Evolutionary conservation across 2,797 vertebrate species (phyloP).

Genomic region (Champsocephalus esox): DNA sequence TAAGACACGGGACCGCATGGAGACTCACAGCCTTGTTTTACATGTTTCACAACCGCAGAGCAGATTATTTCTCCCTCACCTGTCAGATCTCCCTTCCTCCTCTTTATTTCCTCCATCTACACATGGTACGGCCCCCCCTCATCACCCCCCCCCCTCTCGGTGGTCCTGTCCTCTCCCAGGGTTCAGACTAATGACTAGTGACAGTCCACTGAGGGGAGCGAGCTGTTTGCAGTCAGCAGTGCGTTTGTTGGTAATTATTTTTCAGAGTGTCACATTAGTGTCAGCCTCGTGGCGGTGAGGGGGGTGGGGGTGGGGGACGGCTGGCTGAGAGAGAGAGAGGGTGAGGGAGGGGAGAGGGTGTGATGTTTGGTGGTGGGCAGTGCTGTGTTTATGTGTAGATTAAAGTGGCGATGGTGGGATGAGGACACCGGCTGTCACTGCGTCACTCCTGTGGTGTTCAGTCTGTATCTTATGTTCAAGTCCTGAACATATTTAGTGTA

Average conservation of each 20-base stretch:
- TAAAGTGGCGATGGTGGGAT: conserved; percentile 46
- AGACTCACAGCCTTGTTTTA: conserved; percentile 47
- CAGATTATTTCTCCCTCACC: conserved; percentile 63
- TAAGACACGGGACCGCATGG: conserved; percentile 26
- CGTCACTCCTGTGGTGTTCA: conserved; percentile 51
- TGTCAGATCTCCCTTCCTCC: conserved; percentile 49
- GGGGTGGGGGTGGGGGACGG: conserved; percentile 83
- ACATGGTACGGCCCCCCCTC: conserved; percentile 50
- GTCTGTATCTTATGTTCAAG: conserved; percentile 18
- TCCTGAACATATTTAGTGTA: conserved; percentile 12
- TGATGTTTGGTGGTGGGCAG: conserved; percentile 74
- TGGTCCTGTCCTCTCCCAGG: conserved; percentile 74
- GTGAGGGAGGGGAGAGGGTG: conserved; percentile 62
- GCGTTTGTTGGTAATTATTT: conserved; percentile 99
- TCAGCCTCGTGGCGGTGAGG: conserved; percentile 94
- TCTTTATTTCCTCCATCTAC: conserved; percentile 56
- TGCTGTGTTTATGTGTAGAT: conserved; percentile 60
- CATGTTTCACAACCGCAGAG: conserved; percentile 66
- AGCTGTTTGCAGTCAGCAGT: conserved; percentile 97
- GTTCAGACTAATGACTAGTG: conserved; percentile 94
- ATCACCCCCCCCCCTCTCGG: conserved; percentile 35
- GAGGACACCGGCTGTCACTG: conserved; percentile 70
- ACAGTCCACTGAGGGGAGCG: conserved; percentile 95
- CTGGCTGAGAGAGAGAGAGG: conserved; percentile 55
- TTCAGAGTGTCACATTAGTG: conserved; percentile 97